Base-by-base conservation (phyloP, 2,888 invertebrate species). In the Eilema griseolum region DNA sequence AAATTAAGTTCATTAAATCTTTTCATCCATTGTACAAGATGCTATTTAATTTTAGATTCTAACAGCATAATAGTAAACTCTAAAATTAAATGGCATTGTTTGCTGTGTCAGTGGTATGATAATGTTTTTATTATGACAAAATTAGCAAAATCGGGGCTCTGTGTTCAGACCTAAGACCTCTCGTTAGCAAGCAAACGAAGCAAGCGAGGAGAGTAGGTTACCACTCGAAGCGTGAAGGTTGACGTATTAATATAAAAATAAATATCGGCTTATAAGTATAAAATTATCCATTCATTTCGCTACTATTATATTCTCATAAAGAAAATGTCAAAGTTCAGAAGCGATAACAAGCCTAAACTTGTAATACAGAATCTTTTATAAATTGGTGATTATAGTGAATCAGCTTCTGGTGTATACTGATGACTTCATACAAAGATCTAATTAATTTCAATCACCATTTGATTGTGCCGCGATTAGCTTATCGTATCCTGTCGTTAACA, bases 401-500 rank as follows among this genome's bases (percentile, higher is more conserved):
- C 31, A 61, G n/a, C 61, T 61, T 66, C 63, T 71, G 67, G 69
- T 67, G 71, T 64, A 61, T 31, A 67, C 59, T 14, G 20, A 63
- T 71, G 56, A 37, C 61, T 60, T 66, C 52, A 66, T 61, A 65
- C 46, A 61, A 62, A 52, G 60, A 75, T 66, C 64, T 69, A 74
- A 74, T 80, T 75, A 78, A 71, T 78, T 75, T 71, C 26, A 71
- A 71, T 70, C 23, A 72, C 61, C 65, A 69, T 78, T 74, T 74
- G 68, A 76, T 78, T 67, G 28, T 65, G 60, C 28, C 28, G 28
- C 10, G 71, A 72, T 80, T 72, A 73, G 64, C 70, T 80, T 78
- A 80, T 82, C 76, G 61, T 71, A 78, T 76, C 78, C 83, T 72
- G 75, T 74, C 57, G 72, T 72, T 72, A 74, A 72, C 66, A 63